Evolutionary conservation across 2,888 invertebrate genomes (phyloP).

Genomic region (Emmelina monodactyla): DNA sequence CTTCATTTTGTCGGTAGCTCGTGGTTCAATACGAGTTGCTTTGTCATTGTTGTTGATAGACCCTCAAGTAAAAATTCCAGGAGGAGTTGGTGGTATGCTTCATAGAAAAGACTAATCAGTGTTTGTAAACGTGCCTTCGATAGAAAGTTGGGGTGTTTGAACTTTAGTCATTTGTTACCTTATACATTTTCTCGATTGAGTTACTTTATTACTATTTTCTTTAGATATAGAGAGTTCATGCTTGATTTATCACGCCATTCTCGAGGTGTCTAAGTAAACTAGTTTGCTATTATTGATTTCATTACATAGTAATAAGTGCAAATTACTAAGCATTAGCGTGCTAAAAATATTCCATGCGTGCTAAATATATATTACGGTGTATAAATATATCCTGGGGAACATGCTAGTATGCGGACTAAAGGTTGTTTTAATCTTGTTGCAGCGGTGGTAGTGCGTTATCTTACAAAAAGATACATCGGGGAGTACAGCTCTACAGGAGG

Average conservation of each 20-base stretch:
- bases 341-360: not conserved
- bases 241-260: not conserved
- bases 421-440: conserved; percentile 47
- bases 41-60: conserved; percentile 52
- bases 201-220: too few relatives aligned
- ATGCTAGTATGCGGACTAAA: too few relatives aligned
- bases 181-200: too few relatives aligned
- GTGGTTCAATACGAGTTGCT: conserved; percentile 33
- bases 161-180: conserved; percentile 43
- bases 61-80: conserved; percentile 42
- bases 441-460: conserved; percentile 81
- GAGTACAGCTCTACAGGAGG: conserved; percentile 84
- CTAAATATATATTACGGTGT: not conserved
- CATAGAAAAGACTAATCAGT: conserved; percentile 48
- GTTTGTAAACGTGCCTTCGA: conserved; percentile 23
- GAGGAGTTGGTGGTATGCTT: conserved; percentile 31
- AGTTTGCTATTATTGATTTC: too few relatives aligned
- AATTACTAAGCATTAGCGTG: too few relatives aligned
- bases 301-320: too few relatives aligned
- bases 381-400: not conserved
- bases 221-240: too few relatives aligned
- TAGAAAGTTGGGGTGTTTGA: conserved; percentile 55
- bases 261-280: not conserved
- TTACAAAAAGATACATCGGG: conserved; percentile 81
- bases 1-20: conserved; percentile 49